Evolutionary conservation across 2,888 invertebrate species (phyloP).

Genomic region (Acanthococcus lagerstroemiae): DNA sequence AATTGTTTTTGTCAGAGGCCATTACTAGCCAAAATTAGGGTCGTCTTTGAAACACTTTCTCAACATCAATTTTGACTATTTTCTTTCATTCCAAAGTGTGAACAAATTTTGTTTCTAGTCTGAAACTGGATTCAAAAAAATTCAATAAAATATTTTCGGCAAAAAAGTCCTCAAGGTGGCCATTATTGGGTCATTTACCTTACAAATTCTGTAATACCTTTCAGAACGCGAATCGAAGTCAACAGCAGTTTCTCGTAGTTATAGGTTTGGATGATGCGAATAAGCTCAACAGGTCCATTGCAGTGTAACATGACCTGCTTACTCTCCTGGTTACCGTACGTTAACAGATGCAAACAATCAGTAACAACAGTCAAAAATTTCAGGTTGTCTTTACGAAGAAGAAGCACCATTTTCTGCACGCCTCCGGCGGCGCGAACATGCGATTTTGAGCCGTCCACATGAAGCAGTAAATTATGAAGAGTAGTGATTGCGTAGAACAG

Average conservation of each 20-base stretch:
- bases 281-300: slow-evolving; percentile 91
- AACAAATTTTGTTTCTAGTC: no score
- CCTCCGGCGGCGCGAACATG: slow-evolving; percentile 94
- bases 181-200: background rate
- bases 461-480: slow-evolving; percentile 88
- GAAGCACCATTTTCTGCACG: slow-evolving; percentile 92
- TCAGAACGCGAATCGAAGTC: slow-evolving; percentile 97
- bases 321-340: slow-evolving; percentile 95
- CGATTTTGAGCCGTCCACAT: slow-evolving; percentile 98
- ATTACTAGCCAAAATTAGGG: no score
- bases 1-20: no score
- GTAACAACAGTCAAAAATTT: slow-evolving; percentile 99
- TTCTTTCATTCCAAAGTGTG: no score
- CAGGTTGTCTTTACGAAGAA: slow-evolving; percentile 89
- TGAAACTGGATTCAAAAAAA: no score
- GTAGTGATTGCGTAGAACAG: slow-evolving; percentile 98
- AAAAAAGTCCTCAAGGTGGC: no score
- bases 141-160: no score
- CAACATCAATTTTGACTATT: no score
- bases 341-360: slow-evolving; percentile 94
- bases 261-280: slow-evolving; percentile 93
- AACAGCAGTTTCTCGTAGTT: slow-evolving; percentile 97
- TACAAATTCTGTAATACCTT: slow-evolving; percentile 48
- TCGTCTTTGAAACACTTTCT: no score
- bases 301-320: slow-evolving; percentile 93